phyloP scores from a whole-genome alignment of 2,888 invertebrate species.

The Caradrina kadenii region DNA sequence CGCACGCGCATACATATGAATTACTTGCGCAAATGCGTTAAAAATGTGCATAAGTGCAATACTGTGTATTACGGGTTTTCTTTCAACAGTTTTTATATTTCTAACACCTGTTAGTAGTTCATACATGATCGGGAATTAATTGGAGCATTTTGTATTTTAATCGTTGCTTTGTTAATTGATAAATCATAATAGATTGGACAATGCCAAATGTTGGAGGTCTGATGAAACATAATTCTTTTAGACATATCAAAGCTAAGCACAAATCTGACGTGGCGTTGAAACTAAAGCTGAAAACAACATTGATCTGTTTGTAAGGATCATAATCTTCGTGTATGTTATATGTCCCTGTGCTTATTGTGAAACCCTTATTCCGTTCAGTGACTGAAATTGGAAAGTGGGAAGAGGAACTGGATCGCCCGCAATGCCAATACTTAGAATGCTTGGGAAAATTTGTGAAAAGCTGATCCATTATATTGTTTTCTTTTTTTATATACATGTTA shows the following conservation, averaged over 20 bases:
- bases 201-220: neutral
- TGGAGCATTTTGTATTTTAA: constrained; percentile 9
- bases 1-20: constrained; percentile 46
- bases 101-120: constrained; percentile 6
- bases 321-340: neutral
- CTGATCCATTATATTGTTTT: no score
- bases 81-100: neutral
- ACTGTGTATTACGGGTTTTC: constrained; percentile 9
- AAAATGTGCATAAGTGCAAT: constrained; percentile 28
- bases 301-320: neutral
- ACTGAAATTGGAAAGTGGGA: no score
- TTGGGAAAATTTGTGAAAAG: neutral
- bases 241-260: neutral
- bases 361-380: neutral
- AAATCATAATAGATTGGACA: neutral
- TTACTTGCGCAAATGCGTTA: constrained; percentile 22
- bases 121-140: neutral
- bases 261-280: neutral
- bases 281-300: neutral
- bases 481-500: no score
- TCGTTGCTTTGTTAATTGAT: constrained; percentile 3
- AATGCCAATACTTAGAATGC: neutral
- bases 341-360: neutral
- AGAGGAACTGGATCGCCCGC: neutral
- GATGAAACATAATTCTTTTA: neutral